Conservation (phyloP, 2,797 vertebrate genomes). For the Channa striata region DNA sequence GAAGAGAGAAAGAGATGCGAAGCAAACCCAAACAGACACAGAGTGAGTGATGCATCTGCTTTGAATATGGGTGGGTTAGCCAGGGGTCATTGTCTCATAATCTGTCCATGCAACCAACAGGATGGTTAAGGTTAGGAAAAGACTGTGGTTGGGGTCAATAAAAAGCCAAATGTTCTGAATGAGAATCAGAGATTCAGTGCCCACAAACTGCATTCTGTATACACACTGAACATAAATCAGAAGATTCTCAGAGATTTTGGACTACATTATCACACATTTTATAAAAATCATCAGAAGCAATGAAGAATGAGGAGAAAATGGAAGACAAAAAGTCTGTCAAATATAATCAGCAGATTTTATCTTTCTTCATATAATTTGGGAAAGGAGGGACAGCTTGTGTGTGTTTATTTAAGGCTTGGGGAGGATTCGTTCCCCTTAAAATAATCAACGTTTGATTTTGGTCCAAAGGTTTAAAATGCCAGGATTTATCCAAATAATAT, state of each 20-base stretch:
- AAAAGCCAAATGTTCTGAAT: too few species aligned
- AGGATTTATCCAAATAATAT: constrained; percentile 54
- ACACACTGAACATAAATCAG: neutral
- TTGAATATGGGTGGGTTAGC: too few species aligned
- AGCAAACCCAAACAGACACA: too few species aligned
- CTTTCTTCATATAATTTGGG: constrained; percentile 13
- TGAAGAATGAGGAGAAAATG: constrained; percentile 2
- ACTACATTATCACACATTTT: too few species aligned
- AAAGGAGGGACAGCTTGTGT: constrained; percentile 17
- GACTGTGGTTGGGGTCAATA: too few species aligned
- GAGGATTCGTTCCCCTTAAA: constrained; percentile 44
- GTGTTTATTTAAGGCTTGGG: constrained; percentile 21
- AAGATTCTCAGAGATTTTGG: neutral
- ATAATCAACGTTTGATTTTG: constrained; percentile 43
- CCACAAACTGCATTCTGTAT: too few species aligned
- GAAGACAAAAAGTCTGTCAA: constrained; percentile 9
- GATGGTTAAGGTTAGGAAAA: too few species aligned
- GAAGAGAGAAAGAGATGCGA: too few species aligned
- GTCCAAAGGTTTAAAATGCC: constrained; percentile 38
- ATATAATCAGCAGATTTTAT: constrained; percentile 27
- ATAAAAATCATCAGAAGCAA: constrained; percentile 2
- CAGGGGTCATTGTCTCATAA: too few species aligned
- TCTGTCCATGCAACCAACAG: too few species aligned
- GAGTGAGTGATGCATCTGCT: too few species aligned
- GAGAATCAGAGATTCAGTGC: too few species aligned